phyloP scores from a whole-genome alignment of 2,797 vertebrate genomes.

The Tokudaia tokunoshimensis region DNA sequence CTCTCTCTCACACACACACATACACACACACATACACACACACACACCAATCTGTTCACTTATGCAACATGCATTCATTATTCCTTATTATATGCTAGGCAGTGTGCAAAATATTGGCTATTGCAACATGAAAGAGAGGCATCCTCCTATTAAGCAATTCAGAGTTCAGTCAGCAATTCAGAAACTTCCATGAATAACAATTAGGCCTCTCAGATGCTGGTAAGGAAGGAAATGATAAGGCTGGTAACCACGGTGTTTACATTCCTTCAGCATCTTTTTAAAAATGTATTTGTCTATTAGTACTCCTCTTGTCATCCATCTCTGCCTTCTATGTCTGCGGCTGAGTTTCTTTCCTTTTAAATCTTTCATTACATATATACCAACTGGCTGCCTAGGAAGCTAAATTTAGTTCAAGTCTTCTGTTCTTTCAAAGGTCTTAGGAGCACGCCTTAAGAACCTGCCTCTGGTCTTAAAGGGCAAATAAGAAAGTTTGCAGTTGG shows the following conservation, averaged over 20 bases:
- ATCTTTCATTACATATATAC: slow-evolving; percentile 62
- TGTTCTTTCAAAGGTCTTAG: slow-evolving; percentile 63
- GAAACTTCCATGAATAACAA: neutral
- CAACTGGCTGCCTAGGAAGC: slow-evolving; percentile 63
- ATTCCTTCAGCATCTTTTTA: neutral
- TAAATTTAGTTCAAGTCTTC: slow-evolving; percentile 75
- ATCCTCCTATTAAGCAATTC: neutral
- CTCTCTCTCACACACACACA: neutral
- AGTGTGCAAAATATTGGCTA: neutral
- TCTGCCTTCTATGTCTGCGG: neutral
- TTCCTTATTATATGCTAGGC: neutral
- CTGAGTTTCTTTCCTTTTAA: slow-evolving; percentile 70
- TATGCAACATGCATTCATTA: neutral
- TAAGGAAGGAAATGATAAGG: neutral
- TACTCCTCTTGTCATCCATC: neutral
- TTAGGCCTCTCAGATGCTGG: neutral
- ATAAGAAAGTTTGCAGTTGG: slow-evolving; percentile 71
- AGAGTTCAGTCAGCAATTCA: neutral
- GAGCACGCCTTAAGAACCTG: slow-evolving; percentile 69
- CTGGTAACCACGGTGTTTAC: neutral
- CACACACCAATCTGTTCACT: neutral
- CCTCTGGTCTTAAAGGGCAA: slow-evolving; percentile 77
- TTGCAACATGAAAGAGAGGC: neutral
- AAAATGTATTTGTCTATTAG: slow-evolving; percentile 9
- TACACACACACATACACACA: neutral